Conservation (phyloP, 37 sponge, comb jelly and placozoan genomes). For the Bolinopsis microptera region DNA sequence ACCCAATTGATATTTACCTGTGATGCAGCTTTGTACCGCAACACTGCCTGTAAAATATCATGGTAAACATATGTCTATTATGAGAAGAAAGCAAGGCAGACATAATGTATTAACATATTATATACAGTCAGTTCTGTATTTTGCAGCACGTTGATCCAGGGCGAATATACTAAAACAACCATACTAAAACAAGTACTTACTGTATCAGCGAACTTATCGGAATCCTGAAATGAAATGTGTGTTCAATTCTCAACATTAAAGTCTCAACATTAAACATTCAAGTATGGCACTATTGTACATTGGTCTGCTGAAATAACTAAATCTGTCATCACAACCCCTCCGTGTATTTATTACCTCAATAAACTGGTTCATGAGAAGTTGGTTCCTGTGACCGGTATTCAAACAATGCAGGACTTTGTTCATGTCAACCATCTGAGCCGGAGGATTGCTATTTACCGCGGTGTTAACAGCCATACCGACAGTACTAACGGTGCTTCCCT, state of each 20-base stretch:
- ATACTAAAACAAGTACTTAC: too few species aligned
- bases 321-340: too few species aligned
- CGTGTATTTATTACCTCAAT: too few species aligned
- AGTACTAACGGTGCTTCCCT: too few species aligned
- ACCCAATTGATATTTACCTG: not conserved
- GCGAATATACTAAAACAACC: too few species aligned
- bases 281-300: too few species aligned
- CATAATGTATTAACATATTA: not conserved
- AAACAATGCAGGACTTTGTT: slow-evolving; percentile 3
- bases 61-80: not conserved
- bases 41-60: not conserved
- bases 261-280: too few species aligned
- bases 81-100: not conserved
- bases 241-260: too few species aligned
- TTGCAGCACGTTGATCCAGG: not conserved
- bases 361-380: not conserved
- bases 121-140: not conserved
- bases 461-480: not conserved
- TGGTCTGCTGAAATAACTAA: too few species aligned
- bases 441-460: not conserved
- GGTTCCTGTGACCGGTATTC: slow-evolving; percentile 17
- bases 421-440: not conserved
- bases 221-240: slow-evolving; percentile 24
- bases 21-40: slow-evolving; percentile 36
- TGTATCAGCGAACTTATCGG: slow-evolving; percentile 18